Conservation (phyloP, 2,888 invertebrate species). For the Platynereis dumerilii region DNA sequence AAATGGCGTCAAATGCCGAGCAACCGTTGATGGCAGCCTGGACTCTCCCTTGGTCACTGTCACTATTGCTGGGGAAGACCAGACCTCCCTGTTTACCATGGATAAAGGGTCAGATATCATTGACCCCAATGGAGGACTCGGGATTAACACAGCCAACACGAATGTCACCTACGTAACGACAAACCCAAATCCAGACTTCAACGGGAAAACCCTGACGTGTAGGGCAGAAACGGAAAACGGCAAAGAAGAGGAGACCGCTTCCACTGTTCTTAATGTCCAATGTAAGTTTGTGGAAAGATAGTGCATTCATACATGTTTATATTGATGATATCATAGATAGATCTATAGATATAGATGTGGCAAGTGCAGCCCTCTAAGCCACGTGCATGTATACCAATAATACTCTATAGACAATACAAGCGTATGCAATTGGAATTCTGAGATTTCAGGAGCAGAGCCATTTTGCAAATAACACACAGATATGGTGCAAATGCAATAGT, state of each 20-base stretch:
- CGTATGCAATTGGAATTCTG: no score
- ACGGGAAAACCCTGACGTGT: background rate
- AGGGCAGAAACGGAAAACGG: background rate
- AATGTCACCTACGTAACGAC: background rate
- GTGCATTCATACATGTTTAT: no score
- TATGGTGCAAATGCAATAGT: no score
- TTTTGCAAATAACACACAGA: no score
- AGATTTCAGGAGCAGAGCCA: no score
- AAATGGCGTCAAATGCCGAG: background rate
- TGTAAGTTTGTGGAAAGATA: no score
- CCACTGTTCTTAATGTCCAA: background rate
- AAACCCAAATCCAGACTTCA: background rate
- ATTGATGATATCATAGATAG: no score
- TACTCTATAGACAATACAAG: no score
- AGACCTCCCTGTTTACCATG: background rate
- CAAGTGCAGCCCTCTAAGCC: no score
- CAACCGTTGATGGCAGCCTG: background rate
- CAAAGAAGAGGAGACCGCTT: background rate
- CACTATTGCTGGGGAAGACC: background rate
- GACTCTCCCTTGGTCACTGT: background rate
- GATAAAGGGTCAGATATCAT: background rate
- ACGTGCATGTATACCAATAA: no score
- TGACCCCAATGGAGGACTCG: constrained; percentile 4
- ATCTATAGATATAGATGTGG: no score
- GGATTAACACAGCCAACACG: background rate